Conservation (phyloP, 1,140 invertebrate species). For the Drosophila malerkotliana region DNA sequence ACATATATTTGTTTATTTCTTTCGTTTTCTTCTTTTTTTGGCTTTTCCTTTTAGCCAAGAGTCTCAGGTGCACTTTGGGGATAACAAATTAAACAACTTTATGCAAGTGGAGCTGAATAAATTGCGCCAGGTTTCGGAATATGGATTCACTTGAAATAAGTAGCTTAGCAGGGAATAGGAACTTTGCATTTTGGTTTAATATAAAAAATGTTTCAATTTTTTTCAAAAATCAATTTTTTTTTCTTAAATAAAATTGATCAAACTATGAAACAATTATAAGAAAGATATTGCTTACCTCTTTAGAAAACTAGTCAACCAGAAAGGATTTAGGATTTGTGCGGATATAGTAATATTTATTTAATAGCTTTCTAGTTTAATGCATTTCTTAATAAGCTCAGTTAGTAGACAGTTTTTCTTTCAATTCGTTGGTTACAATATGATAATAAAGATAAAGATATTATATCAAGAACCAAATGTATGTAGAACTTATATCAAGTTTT, state of each 20-base stretch:
- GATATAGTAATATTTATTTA: too few relatives aligned
- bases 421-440: too few relatives aligned
- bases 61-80: conserved; percentile 77
- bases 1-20: conserved; percentile 1
- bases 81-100: conserved; percentile 81
- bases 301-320: too few relatives aligned
- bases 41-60: conserved; percentile 23
- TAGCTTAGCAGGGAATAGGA: neutral
- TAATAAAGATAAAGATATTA: neutral
- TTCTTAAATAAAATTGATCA: too few relatives aligned
- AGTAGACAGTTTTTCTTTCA: too few relatives aligned
- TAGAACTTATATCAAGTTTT: too few relatives aligned
- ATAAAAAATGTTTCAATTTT: neutral
- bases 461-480: neutral
- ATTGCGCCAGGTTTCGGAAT: conserved; percentile 30
- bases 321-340: too few relatives aligned
- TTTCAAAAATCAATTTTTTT: too few relatives aligned
- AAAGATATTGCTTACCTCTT: too few relatives aligned
- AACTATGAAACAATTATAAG: too few relatives aligned
- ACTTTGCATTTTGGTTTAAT: neutral
- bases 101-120: conserved; percentile 60
- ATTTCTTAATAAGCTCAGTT: too few relatives aligned
- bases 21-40: conserved; percentile 4
- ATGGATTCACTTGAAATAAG: conserved; percentile 25
- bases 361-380: too few relatives aligned